These are phyloP conservation scores for Phallusia fumigata DNA, from an alignment of 23 tunicate genomes.

Conservation along the genomic window DNA sequence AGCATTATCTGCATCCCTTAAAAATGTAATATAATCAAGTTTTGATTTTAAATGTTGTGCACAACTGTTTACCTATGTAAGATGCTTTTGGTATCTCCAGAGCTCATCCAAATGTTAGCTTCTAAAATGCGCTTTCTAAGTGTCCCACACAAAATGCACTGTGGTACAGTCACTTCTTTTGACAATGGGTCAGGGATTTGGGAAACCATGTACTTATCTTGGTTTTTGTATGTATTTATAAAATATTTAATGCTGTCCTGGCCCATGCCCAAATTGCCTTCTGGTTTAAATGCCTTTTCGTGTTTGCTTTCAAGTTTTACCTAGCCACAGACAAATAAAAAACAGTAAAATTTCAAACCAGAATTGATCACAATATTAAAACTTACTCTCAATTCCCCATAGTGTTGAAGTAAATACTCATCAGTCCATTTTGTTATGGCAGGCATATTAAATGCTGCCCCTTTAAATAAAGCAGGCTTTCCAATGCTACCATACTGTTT, in stretches of 20 bases:
- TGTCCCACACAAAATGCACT: constrained; percentile 30
- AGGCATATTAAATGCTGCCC: constrained; percentile 28
- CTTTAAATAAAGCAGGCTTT: constrained; percentile 31
- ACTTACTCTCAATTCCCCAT: constrained; percentile 31
- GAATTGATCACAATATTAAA: neutral
- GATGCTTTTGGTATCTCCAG: constrained; percentile 40
- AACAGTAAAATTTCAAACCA: no score
- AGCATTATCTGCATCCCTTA: constrained; percentile 46
- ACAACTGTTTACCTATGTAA: constrained; percentile 20
- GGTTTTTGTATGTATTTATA: constrained; percentile 19
- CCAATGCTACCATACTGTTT: constrained; percentile 27
- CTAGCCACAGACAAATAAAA: neutral
- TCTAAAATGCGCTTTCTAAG: constrained; percentile 32
- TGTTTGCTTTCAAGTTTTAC: constrained; percentile 45
- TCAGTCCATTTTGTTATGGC: constrained; percentile 30
- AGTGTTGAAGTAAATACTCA: constrained; percentile 19
- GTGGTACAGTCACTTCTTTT: constrained; percentile 33
- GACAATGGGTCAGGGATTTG: constrained; percentile 37
- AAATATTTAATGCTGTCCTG: constrained; percentile 32
- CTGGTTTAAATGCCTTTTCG: constrained; percentile 39
- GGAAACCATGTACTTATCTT: constrained; percentile 50
- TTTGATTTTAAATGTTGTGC: no score
- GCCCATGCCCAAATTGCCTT: constrained; percentile 34
- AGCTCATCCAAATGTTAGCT: constrained; percentile 51
- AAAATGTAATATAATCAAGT: neutral